Conservation (phyloP, 2,888 invertebrate genomes). For the Drosophila anomelani region DNA sequence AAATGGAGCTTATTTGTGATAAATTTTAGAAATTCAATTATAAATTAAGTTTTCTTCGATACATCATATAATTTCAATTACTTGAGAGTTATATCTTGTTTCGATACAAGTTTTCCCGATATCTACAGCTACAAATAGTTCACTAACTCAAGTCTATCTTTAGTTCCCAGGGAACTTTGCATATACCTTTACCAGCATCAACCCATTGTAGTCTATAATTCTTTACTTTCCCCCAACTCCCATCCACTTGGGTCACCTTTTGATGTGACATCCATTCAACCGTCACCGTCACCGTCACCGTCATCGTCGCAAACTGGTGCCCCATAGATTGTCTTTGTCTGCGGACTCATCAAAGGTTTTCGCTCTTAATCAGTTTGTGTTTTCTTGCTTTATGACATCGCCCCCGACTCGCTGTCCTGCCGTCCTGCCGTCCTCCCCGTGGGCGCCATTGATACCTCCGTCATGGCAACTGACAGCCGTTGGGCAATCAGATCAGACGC, state of each 20-base stretch:
- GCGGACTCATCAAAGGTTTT: constrained; percentile 42
- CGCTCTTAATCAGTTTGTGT: constrained; percentile 42
- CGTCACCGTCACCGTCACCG: not conserved
- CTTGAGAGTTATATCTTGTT: not conserved
- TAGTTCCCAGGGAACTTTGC: no score
- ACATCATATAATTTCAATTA: no score
- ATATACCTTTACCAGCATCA: not conserved
- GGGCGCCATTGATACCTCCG: constrained; percentile 31
- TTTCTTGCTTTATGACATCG: constrained; percentile 38
- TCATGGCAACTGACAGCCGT: constrained; percentile 36
- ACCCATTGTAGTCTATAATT: not conserved
- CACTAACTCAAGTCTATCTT: not conserved
- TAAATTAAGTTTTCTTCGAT: no score
- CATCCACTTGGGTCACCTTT: constrained; percentile 9
- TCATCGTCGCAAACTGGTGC: not conserved
- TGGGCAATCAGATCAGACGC: constrained; percentile 55
- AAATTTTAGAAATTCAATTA: no score
- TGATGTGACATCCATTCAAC: constrained; percentile 30
- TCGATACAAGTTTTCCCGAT: not conserved
- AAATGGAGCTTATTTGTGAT: no score
- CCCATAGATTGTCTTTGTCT: constrained; percentile 16
- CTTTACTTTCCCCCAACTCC: not conserved
- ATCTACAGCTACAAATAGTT: not conserved
- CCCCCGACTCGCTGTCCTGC: constrained; percentile 5
- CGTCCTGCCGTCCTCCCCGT: not conserved